These are phyloP conservation scores for Hymenopus coronatus DNA, from an alignment of 2,888 invertebrate genomes.

Conservation along the genomic window DNA sequence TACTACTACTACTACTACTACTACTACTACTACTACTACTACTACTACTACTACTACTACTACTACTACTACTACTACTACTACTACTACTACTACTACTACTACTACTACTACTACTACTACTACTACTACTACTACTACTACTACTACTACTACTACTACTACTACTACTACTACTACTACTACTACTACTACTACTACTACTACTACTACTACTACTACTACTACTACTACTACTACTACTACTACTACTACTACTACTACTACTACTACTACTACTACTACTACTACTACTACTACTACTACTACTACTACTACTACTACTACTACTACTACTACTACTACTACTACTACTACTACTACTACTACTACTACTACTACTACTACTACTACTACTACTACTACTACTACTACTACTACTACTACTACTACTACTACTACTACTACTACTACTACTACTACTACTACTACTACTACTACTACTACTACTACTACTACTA, in stretches of 20 bases:
- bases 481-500: not conserved
- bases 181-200: constrained; percentile 1
- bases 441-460: not conserved
- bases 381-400: constrained; percentile 1
- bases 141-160: not conserved
- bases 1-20: constrained; percentile 1
- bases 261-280: not conserved
- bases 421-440: not conserved
- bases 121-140: constrained; percentile 1
- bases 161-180: constrained; percentile 1
- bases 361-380: constrained; percentile 1
- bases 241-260: constrained; percentile 1
- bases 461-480: not conserved
- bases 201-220: constrained; percentile 1
- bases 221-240: constrained; percentile 1
- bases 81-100: constrained; percentile 1
- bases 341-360: constrained; percentile 1
- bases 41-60: constrained; percentile 1
- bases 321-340: constrained; percentile 1
- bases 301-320: not conserved
- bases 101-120: constrained; percentile 1
- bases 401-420: not conserved
- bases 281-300: constrained; percentile 1
- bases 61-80: constrained; percentile 1
- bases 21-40: constrained; percentile 1